Base-by-base conservation (phyloP, 2,113 vertebrate genomes). In the Chrysochloris asiatica region DNA sequence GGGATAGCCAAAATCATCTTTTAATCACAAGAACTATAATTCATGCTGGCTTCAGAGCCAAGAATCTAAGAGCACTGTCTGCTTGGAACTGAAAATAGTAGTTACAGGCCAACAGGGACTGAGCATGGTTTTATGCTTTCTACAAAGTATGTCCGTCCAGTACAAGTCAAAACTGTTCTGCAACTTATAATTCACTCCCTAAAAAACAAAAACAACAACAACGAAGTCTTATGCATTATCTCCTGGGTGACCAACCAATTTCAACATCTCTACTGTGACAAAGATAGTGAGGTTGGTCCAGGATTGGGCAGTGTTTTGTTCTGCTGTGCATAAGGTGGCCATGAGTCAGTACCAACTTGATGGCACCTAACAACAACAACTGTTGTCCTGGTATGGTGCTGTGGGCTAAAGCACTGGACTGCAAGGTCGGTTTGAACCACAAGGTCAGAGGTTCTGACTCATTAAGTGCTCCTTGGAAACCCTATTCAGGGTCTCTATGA, bases 61-160 rank as follows among this genome's bases (percentile, higher is more conserved):
- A 91, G 85, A 91, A 86, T 54, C 4, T 56, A 82, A 92, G 81
- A 76, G 26, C 67, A 84, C 26, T 17, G 33, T 6, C 47, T 38
- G 81, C 47, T 61, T 87, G 43, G 72, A 95, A 88, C 89, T 54
- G 61, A 87, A 86, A 86, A 76, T 43, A 82, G 30, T 47, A 69
- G 47, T 95, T 93, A 67, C 10, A 56, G 41, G 36, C 79, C 78
- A 84, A 50, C 19, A n/a, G 43, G 36, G 26, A 78, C 36, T 10
- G 13, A 93, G 21, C 2, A 4, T 59, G 52, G 43, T 43, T 93
- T 81, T 82, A 43, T 47, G 69, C 36, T 93, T 73, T 83, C 76
- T 54, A 41, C 59, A 26, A 59, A 61, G 59, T 67, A 13, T 36
- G 28, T 86, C 86, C 83, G 63, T 83, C 14, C 50, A 52, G 16